Base-by-base conservation (phyloP, 2,797 vertebrate species). In the Etheostoma nigrum region DNA sequence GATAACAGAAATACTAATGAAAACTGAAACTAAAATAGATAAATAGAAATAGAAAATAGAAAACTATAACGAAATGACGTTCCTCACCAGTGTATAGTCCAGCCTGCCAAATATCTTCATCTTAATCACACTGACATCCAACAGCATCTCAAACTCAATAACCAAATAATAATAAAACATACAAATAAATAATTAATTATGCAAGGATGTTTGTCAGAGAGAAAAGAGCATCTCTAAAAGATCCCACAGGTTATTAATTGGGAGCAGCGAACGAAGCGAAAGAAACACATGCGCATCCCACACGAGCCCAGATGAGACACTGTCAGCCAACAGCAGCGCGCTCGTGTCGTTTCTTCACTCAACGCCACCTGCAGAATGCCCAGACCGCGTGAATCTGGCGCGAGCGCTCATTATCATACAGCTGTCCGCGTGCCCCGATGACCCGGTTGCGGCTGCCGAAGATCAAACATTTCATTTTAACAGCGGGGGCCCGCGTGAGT, bases 71-170 rank as follows among this genome's bases (percentile, higher is more conserved):
- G 2, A 21, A 62, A 45, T 33, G 27, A 47, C 0, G 4, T 40
- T 68, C 33, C 96, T 97, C 92, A 97, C 96, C 96, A 96, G 84
- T 15, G 91, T 86, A 58, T 86, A 95, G 74, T 95, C 94, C 66
- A 96, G 83, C 33, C 91, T 93, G 82, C 95, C 75, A 36, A 96
- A 96, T 76, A 97, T 95, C 95, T 94, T 97, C 95, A 96, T 97
- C 79, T 72, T 94, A 54, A 91, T 76, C 75, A 90, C 61, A 70
- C 55, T 81, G 72, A 70, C 79, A 59, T 94, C 92, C 86, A 94
- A 67, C 74, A 93, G 76, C 94, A 94, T 95, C 52, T 40, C 76
- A 51, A 67, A 12, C n/a, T 23, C 47, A 36, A 15, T 4, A 61
- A 33, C 0, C 21, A 49, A 1, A 16, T 4, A 66, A 44, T 57